Conservation (phyloP, 2,797 vertebrate genomes). For the Thaleichthys pacificus region DNA sequence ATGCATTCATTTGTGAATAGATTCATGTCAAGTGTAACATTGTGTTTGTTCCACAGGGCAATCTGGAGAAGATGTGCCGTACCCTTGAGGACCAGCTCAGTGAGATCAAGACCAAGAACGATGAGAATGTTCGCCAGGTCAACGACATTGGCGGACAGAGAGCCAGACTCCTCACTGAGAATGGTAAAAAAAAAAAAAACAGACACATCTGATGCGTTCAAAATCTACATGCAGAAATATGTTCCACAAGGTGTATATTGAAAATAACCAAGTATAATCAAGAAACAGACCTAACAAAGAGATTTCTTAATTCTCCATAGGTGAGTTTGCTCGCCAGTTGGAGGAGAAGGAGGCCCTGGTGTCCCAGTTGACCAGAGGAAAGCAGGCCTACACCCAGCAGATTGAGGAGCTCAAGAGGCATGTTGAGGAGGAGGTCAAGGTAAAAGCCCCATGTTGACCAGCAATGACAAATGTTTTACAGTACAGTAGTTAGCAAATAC, state of each 20-base stretch:
- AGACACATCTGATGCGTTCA: too few relatives aligned
- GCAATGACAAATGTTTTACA: too few relatives aligned
- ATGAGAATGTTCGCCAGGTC: conserved; percentile 72
- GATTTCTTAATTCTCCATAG: conserved; percentile 43
- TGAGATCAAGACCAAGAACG: conserved; percentile 76
- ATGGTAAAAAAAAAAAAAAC: conserved; percentile 55
- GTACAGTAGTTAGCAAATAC: neutral
- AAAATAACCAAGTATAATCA: neutral
- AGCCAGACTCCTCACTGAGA: conserved; percentile 77
- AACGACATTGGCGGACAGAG: conserved; percentile 72
- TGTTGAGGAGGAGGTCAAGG: conserved; percentile 83
- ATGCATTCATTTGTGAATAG: too few relatives aligned
- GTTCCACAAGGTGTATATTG: conserved; percentile 28
- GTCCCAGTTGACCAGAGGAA: conserved; percentile 78
- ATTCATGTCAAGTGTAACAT: neutral
- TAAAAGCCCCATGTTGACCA: conserved; percentile 32
- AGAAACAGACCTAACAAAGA: neutral
- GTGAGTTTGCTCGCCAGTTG: conserved; percentile 74
- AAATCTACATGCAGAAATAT: too few relatives aligned
- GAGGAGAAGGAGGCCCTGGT: conserved; percentile 82
- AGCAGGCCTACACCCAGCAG: conserved; percentile 79
- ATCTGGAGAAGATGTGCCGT: conserved; percentile 78
- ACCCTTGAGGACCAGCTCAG: conserved; percentile 78
- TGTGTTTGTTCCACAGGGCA: conserved; percentile 59
- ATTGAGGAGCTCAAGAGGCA: conserved; percentile 81